phyloP scores from a whole-genome alignment of 2,113 vertebrate genomes.

The Brachyhypopomus occidentalis region DNA sequence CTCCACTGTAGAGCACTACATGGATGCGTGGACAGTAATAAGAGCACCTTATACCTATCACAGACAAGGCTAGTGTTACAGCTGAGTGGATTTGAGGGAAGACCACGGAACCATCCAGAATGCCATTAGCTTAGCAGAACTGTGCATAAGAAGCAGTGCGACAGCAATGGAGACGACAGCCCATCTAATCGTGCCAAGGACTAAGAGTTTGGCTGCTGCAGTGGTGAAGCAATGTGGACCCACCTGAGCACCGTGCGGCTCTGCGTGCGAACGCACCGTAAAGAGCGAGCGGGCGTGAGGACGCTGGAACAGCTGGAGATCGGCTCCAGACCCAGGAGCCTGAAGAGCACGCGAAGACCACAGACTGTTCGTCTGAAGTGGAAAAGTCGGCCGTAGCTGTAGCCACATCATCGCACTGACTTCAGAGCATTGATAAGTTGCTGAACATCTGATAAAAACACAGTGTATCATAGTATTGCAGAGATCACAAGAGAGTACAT shows the following conservation, averaged over 20 bases:
- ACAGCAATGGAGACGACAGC: not conserved
- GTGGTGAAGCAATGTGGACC: not conserved
- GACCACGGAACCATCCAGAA: slow-evolving; percentile 35
- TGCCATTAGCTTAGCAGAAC: slow-evolving; percentile 22
- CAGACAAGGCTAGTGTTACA: slow-evolving; percentile 48
- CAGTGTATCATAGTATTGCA: slow-evolving; percentile 26
- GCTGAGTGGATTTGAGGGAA: slow-evolving; percentile 40
- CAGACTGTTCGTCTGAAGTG: not conserved
- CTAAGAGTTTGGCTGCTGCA: not conserved
- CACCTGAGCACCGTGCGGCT: not conserved
- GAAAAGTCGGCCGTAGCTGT: not conserved
- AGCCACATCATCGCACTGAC: not conserved
- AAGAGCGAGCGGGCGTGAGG: not conserved
- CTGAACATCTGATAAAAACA: not conserved
- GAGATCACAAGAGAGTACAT: not conserved
- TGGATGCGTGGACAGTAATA: slow-evolving; percentile 41
- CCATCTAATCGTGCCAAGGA: not conserved
- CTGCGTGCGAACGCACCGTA: not conserved
- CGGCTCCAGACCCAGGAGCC: not conserved
- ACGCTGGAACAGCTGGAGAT: not conserved
- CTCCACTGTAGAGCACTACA: slow-evolving; percentile 34
- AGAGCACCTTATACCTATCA: slow-evolving; percentile 47
- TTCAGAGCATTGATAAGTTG: not conserved
- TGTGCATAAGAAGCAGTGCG: slow-evolving; percentile 15
- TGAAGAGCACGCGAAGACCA: slow-evolving; percentile 33